Conservation (phyloP, 2,888 invertebrate genomes). For the Dolomedes plantarius region DNA sequence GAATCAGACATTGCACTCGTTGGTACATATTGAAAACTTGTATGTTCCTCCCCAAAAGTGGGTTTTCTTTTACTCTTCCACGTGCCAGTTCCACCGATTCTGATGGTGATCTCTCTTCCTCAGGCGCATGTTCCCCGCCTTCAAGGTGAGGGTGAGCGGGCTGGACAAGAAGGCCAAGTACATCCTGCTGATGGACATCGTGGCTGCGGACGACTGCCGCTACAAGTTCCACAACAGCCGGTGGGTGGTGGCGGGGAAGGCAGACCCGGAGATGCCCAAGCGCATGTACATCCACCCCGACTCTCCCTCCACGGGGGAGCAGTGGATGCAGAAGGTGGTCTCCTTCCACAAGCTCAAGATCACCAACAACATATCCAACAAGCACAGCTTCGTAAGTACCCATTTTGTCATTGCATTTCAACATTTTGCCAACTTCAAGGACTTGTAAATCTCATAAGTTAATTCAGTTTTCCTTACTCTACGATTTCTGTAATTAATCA, state of each 20-base stretch:
- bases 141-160: constrained; percentile 98
- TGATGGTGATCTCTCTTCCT: too few relatives aligned
- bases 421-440: too few relatives aligned
- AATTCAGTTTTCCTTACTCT: neutral
- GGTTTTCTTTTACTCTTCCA: too few relatives aligned
- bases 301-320: constrained; percentile 78
- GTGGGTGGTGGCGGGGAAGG: constrained; percentile 79
- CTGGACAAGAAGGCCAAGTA: constrained; percentile 99
- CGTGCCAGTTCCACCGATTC: too few relatives aligned
- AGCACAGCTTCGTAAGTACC: constrained; percentile 80
- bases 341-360: constrained; percentile 81
- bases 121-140: constrained; percentile 99
- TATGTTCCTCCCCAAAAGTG: too few relatives aligned
- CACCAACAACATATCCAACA: constrained; percentile 81
- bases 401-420: too few relatives aligned
- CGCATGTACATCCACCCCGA: constrained; percentile 79
- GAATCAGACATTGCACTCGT: too few relatives aligned
- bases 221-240: constrained; percentile 93
- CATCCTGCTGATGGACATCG: constrained; percentile 98
- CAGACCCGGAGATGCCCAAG: constrained; percentile 79
- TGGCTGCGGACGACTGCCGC: constrained; percentile 98
- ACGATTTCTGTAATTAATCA: too few relatives aligned
- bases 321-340: constrained; percentile 81
- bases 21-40: too few relatives aligned
- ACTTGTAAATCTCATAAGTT: too few relatives aligned